These are phyloP conservation scores for Bombycilla garrulus DNA, from an alignment of 2,113 vertebrate genomes.

Conservation along the genomic window DNA sequence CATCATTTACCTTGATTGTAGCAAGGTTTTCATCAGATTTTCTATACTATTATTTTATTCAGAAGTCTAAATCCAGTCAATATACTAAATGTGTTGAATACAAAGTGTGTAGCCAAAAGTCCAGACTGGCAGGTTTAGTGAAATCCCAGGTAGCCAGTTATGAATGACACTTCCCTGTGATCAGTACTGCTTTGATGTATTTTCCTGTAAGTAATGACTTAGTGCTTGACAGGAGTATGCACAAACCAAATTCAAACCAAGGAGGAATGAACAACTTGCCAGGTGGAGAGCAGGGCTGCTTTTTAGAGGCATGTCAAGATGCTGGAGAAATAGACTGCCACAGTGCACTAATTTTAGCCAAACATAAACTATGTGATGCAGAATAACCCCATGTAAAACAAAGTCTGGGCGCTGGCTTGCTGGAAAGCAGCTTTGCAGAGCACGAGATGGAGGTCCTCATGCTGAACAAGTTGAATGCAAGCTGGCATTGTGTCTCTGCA, in stretches of 20 bases:
- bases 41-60: background rate
- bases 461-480: rapidly evolving
- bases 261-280: background rate
- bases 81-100: background rate
- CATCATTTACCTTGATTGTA: background rate
- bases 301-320: background rate
- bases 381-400: background rate
- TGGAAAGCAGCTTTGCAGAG: background rate
- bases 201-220: background rate
- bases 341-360: background rate
- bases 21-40: background rate
- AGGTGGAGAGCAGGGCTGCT: background rate
- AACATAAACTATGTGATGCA: rapidly evolving
- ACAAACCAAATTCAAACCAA: background rate
- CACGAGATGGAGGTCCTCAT: background rate
- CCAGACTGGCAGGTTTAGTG: background rate
- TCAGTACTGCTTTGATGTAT: background rate
- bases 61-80: background rate
- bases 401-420: background rate
- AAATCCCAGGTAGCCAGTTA: background rate
- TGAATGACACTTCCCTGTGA: background rate
- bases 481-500: background rate
- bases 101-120: background rate
- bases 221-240: background rate
- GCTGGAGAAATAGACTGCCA: background rate